phyloP scores from a whole-genome alignment of 2,113 vertebrate genomes.

The Falcunculus frontatus region DNA sequence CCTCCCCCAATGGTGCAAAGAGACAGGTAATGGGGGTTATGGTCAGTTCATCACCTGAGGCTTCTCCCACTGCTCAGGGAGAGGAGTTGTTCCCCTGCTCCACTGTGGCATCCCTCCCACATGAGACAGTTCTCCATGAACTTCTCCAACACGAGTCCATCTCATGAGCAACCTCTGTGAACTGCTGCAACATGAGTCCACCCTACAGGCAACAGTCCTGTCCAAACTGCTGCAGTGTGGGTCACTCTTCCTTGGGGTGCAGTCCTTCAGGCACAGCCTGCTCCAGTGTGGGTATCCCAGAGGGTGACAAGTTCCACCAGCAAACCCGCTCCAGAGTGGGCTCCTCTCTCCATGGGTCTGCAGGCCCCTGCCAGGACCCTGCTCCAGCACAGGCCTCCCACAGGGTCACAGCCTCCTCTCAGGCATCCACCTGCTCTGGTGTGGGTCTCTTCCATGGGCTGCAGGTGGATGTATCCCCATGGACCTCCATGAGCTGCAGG shows the following conservation, averaged over 20 bases:
- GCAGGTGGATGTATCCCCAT: background rate
- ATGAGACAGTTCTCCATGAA: background rate
- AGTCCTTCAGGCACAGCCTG: background rate
- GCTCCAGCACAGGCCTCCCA: background rate
- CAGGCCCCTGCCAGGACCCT: background rate
- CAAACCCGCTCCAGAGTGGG: background rate
- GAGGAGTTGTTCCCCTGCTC: background rate
- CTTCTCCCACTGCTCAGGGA: background rate
- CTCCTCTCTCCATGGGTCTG: fast-evolving
- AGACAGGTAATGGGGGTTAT: background rate
- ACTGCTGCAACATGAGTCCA: background rate
- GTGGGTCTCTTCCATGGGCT: background rate
- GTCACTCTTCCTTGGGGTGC: fast-evolving
- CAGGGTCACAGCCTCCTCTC: background rate
- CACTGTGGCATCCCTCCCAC: background rate
- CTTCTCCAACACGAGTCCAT: background rate
- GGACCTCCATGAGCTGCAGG: background rate
- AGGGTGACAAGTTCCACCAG: background rate
- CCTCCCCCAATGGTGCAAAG: background rate
- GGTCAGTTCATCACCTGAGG: background rate
- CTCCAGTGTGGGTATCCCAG: background rate
- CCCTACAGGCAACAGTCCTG: background rate
- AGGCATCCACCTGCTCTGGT: background rate
- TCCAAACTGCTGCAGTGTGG: background rate
- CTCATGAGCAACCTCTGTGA: background rate